Evolutionary conservation across 1,140 invertebrate species (phyloP), one percentile per base, ranked within the genome.

Genomic region (Heliconius hewitsoni): DNA sequence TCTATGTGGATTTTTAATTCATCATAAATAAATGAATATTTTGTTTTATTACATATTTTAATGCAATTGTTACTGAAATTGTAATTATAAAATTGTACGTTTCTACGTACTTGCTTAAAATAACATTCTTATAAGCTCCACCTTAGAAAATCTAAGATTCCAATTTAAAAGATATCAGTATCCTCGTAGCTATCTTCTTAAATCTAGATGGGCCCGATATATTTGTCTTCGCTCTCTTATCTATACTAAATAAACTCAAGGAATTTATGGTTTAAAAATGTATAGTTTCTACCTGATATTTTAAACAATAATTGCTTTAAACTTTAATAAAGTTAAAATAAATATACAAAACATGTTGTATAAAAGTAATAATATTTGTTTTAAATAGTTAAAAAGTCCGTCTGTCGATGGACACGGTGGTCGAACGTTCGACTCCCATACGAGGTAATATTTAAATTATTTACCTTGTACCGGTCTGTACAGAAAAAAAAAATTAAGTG

Each of bases 101-200:
- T 6, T 23, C 6, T 6, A 37, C 34, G 6, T 37, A 57, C n/a
- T 57, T 0, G n/a, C n/a, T 57, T 57, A 57, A 57, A 57, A 57
- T n/a, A 57, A 57, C 55, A 30, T n/a, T 30, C 60, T 0, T 27
- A 30, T 27, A 66, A 66, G 30, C 19, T 66, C 11, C 23, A 4
- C 23, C n/a, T 27, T 30, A 66, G 60, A 30, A 27, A 66, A 66
- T 66, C 23, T 27, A 66, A n/a, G 60, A 27, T 66, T 66, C 60
- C 60, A 66, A 66, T 66, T 66, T 66, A 66, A 66, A 66, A 66
- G 60, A 66, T 66, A 66, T 27, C 60, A 66, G 60, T 66, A 66
- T 66, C 27, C 3, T 27, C 23, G 60, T 66, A 23, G 60, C 60
- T 66, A 66, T 66, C 60, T 66, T 30, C 60, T 13, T 66, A 66